Evolutionary conservation across 2,888 invertebrate genomes (phyloP), one percentile per base, ranked within the genome.

Genomic region (Drosophila mercatorum): DNA sequence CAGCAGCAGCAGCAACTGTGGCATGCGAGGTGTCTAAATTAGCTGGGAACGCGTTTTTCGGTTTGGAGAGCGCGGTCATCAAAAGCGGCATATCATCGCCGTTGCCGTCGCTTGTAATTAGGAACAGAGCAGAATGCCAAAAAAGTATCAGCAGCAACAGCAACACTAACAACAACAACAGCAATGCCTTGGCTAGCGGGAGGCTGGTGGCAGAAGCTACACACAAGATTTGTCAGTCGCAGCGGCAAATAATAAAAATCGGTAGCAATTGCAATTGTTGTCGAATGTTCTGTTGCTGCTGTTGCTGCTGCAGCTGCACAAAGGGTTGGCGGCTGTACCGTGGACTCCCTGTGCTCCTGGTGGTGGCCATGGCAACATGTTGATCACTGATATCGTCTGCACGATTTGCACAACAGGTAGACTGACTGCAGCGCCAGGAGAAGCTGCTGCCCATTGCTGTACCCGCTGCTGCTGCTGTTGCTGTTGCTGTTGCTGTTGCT

Each of bases 231-330:
- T 70, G 64, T 64, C 73, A 60, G 56, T 58, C 55, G 66, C 58
- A 62, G 62, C 72, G 58, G 73, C 76, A 85, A 88, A 84, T 78
- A 88, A 88, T 80, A 85, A 85, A 86, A 87, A 87, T 88, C 86
- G 74, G 89, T 88, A 87, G 89, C 89, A 88, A 89, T 84, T 89
- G 89, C 85, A 87, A 84, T 82, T 88, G 85, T 87, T 88, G 83
- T 79, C 71, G 74, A 74, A 74, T 81, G 74, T 71, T 71, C 62
- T 68, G 77, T 73, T 73, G 56, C 28, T 60, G 64, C 65, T n/a
- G 56, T 8, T 12, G 56, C 12, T 57, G 72, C 34, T 68, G 64
- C 75, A 47, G 78, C 69, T 66, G 75, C 67, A 80, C 73, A 78
- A 88, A 88, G 83, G 83, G 88, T 76, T 71, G 80, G 78, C 72